Base-by-base conservation (phyloP, 2,888 invertebrate genomes). In the Tortricodes alternella region DNA sequence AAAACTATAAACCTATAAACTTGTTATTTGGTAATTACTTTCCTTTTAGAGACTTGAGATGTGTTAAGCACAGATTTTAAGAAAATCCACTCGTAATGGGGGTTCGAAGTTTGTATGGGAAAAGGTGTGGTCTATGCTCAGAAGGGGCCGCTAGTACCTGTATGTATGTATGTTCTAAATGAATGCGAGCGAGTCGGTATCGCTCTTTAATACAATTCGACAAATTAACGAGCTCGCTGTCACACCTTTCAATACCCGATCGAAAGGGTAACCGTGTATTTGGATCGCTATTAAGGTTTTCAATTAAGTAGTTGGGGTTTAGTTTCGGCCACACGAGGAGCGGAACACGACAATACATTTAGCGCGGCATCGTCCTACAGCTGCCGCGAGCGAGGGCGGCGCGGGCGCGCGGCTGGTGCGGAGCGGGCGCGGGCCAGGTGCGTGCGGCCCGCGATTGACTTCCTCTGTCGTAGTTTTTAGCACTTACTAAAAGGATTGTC, bases 341-440 rank as follows among this genome's bases (percentile, higher is more conserved):
- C 72, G 78, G 71, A 76, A 90, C 89, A 90, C 80, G 88, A 88
- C 85, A 85, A 89, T 89, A 86, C 88, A 75, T 86, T 89, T 89
- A 88, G 76, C 71, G 68, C 62, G 63, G 53, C 53, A 55, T 50
- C 27, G 46, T 55, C 55, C 35, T 21, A 35, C 27, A 15, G 38
- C 53, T 29, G 55, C 48, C 39, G 39, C 39, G 46, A 38, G 53
- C 39, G 67, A 60, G 65, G 61, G 60, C 65, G 61, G 62, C 58
- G 69, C 63, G 58, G 61, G 71, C 70, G 69, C 72, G 73, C n/a
- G 66, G 61, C 70, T 66, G 64, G 65, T 69, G 68, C 60, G 65
- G 50, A 57, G 58, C 62, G 61, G 49, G 56, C 55, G 53, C 62
- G 55, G 59, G 63, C 61, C 66, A 71, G 68, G 52, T 58, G 72